phyloP scores from a whole-genome alignment of 2,113 vertebrate species.

The Sturnira hondurensis region DNA sequence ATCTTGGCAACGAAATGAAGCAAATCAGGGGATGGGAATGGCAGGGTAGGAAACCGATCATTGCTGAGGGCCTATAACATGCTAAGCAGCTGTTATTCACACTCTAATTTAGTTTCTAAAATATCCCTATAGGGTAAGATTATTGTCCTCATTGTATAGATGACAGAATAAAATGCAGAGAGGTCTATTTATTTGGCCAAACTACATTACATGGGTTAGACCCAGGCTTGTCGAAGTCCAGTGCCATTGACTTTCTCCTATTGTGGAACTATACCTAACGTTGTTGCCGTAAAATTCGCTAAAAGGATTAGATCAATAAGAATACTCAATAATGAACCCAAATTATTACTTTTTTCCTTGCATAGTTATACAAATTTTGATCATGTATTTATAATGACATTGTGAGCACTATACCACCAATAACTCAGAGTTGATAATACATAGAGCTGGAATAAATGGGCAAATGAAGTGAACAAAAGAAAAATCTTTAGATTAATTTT shows the following conservation, averaged over 20 bases:
- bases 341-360: neutral
- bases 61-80: neutral
- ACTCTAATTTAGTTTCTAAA: conserved; percentile 9
- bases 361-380: neutral
- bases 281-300: neutral
- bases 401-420: neutral
- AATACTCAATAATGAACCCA: neutral
- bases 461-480: neutral
- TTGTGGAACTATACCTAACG: neutral
- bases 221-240: neutral
- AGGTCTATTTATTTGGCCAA: neutral
- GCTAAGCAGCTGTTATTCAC: conserved; percentile 8
- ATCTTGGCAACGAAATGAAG: conserved; percentile 47
- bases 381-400: neutral
- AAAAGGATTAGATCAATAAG: neutral
- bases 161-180: neutral
- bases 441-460: neutral
- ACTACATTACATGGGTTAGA: neutral
- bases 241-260: neutral
- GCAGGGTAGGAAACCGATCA: neutral
- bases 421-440: neutral
- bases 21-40: neutral
- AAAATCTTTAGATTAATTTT: neutral
- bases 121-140: neutral
- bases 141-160: neutral